Conservation (phyloP, 2,797 vertebrate genomes). For the Arrhamphus sclerolepis region DNA sequence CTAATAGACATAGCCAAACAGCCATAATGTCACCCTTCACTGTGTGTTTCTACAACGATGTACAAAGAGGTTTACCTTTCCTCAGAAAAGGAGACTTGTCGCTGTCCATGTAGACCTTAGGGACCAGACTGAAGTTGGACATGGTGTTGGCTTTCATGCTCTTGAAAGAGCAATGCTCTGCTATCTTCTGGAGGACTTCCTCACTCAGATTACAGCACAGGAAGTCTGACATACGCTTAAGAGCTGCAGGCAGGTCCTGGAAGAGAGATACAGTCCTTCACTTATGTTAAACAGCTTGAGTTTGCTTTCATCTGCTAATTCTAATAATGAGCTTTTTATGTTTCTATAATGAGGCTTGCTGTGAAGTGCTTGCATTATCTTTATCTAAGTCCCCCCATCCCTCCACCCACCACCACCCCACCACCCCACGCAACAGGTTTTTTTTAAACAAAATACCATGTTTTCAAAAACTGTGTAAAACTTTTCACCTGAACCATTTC, state of each 20-base stretch:
- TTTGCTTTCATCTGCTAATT: not conserved
- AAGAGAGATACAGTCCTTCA: not conserved
- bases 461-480: not conserved
- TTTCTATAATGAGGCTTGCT: too few species aligned
- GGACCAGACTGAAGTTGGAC: constrained; percentile 87
- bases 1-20: too few species aligned
- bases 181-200: constrained; percentile 73
- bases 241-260: constrained; percentile 79
- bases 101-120: constrained; percentile 77
- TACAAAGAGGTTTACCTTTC: constrained; percentile 78
- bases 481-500: constrained; percentile 77
- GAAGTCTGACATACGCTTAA: constrained; percentile 77
- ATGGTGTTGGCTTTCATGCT: constrained; percentile 85
- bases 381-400: too few species aligned
- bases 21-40: too few species aligned
- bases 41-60: too few species aligned
- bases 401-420: too few species aligned
- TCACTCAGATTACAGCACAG: constrained; percentile 76
- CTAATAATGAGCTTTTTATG: too few species aligned
- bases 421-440: too few species aligned
- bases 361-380: too few species aligned
- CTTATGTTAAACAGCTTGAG: not conserved
- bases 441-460: too few species aligned
- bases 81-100: constrained; percentile 82
- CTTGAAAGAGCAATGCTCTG: constrained; percentile 76